Evolutionary conservation across 1,140 invertebrate species (phyloP), one percentile per base, ranked within the genome.

Genomic region (Macrobrachium nipponense): DNA sequence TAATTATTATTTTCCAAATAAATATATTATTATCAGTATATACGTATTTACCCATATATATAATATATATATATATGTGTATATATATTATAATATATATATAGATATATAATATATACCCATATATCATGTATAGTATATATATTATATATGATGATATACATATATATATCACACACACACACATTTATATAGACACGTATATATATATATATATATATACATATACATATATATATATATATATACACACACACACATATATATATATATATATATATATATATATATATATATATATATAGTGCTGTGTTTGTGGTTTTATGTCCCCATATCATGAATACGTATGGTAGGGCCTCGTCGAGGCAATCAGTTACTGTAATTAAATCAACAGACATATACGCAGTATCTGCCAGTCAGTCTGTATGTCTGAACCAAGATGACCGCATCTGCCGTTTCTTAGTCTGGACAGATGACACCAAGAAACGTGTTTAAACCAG

Each of bases 241-340:
- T 66, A 8, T 66, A 8, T 66, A 27, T 66, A 5, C 12, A 66
- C 12, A 66, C 12, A 8, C 12, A 66, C 12, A 27, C 12, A 20
- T 66, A 66, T 66, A 27, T 66, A 66, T 66, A 66, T 66, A 27
- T 66, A 66, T 66, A 66, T 66, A 27, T 20, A 66, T 66, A 27
- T 66, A 27, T 66, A 66, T 66, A 27, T 66, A 66, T 66, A 27
- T 66, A 66, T 66, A 66, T 66, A 66, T 66, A 66, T 66, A 27
- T 66, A 66, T 66, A 66, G 0, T 36, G 1, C 27, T n/a, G n/a
- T n/a, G n/a, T n/a, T n/a, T n/a, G n/a, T n/a, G n/a, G n/a, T n/a
- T n/a, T n/a, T n/a, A n/a, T n/a, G n/a, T n/a, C n/a, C n/a, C n/a
- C n/a, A n/a, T n/a, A n/a, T n/a, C n/a, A n/a, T n/a, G n/a, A n/a